phyloP scores from a whole-genome alignment of 37 sponge, comb jelly and placozoan species.

The Mnemiopsis leidyi region DNA sequence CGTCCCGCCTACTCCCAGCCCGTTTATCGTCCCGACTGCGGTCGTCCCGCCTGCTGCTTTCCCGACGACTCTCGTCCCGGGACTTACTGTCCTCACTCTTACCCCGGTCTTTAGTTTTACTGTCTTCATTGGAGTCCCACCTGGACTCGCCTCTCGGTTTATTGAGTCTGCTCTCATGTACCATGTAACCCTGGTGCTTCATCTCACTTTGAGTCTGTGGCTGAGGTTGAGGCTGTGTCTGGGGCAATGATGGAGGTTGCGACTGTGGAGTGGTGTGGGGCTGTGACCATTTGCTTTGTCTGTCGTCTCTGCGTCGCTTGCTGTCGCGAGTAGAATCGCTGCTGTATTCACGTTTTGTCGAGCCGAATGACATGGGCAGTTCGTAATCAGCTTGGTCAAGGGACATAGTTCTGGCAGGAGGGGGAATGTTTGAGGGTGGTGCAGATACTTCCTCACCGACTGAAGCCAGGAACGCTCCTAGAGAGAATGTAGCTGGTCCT shows the following conservation, averaged over 20 bases:
- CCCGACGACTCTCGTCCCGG: background rate
- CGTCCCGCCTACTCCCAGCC: background rate
- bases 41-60: background rate
- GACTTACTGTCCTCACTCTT: background rate
- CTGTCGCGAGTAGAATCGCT: background rate
- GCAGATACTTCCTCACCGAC: background rate
- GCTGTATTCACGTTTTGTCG: slow-evolving; percentile 3
- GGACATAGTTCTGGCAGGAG: background rate
- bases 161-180: background rate
- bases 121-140: background rate
- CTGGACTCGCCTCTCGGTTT: background rate
- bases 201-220: background rate
- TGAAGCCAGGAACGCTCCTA: background rate
- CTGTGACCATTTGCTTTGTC: background rate
- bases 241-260: no score
- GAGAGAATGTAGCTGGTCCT: slow-evolving; percentile 17
- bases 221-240: no score
- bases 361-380: slow-evolving; percentile 14
- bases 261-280: no score
- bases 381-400: slow-evolving; percentile 15
- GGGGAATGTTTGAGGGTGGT: background rate
- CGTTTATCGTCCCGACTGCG: background rate
- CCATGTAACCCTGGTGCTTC: background rate
- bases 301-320: slow-evolving; percentile 43
- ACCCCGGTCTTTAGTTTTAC: background rate